phyloP scores from a whole-genome alignment of 2,113 vertebrate species.

The Brachyhypopomus gauderio region DNA sequence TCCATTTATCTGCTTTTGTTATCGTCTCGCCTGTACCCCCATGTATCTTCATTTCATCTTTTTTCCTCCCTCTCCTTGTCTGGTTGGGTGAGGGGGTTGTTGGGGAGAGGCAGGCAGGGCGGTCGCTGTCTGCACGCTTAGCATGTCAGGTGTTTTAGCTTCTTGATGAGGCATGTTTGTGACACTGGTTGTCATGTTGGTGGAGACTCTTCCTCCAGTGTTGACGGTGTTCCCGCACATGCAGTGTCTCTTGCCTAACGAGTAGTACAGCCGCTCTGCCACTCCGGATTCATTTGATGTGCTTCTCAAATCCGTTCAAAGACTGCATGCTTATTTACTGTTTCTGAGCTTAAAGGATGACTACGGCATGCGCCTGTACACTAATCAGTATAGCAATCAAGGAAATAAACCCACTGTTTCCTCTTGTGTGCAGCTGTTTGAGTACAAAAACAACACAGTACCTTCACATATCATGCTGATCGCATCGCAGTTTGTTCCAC shows the following conservation, averaged over 20 bases:
- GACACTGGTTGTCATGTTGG: neutral
- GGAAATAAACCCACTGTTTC: constrained; percentile 36
- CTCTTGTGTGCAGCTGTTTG: constrained; percentile 29
- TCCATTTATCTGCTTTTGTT: constrained; percentile 48
- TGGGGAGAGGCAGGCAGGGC: too few relatives aligned
- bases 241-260: neutral
- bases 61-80: neutral
- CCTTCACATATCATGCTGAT: neutral
- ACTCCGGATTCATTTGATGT: neutral
- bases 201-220: neutral
- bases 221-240: neutral
- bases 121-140: neutral
- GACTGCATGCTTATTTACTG: constrained; percentile 53
- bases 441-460: neutral
- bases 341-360: constrained; percentile 40
- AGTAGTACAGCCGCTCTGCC: neutral
- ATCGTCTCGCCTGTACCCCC: constrained; percentile 32
- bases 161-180: constrained; percentile 2
- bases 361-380: constrained; percentile 18
- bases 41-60: constrained; percentile 41
- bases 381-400: constrained; percentile 49
- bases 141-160: neutral
- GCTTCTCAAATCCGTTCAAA: constrained; percentile 39
- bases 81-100: too few relatives aligned
- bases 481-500: neutral